A percentile compares a stretch with the other conserved stretches of the same genome.
Evolutionary conservation across 2,113 vertebrate genomes (phyloP).

Genomic region (Neodontobutis hainanensis): DNA sequence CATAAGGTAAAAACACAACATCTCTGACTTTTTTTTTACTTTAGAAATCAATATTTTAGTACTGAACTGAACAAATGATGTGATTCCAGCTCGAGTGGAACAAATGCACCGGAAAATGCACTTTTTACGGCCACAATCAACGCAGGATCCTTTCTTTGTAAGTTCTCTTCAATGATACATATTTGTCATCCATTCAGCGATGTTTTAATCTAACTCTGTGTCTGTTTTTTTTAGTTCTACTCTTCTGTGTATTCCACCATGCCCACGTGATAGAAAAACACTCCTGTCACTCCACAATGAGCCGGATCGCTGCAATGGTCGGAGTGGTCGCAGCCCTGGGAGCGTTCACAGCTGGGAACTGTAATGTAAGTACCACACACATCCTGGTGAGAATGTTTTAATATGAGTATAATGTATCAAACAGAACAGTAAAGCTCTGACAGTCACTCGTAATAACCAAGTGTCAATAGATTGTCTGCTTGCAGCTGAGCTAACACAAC

Average conservation of each 20-base stretch:
- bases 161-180: conserved; percentile 46
- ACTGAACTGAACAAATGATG: background rate
- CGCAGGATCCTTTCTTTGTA: conserved; percentile 76
- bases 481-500: conserved; percentile 9
- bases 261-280: conserved; percentile 77
- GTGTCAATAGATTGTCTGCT: conserved; percentile 10
- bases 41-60: background rate
- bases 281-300: conserved; percentile 54
- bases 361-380: conserved; percentile 73
- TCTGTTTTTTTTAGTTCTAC: conserved; percentile 64
- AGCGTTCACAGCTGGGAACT: conserved; percentile 78
- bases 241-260: conserved; percentile 79
- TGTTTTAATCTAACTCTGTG: background rate
- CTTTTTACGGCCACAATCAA: conserved; percentile 79
- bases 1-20: conserved; percentile 69
- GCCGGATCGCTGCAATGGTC: conserved; percentile 66
- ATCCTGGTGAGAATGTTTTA: background rate
- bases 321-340: conserved; percentile 69
- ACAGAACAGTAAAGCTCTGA: background rate
- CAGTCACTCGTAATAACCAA: background rate
- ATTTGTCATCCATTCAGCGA: background rate
- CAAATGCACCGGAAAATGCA: conserved; percentile 70
- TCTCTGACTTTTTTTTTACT: background rate
- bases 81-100: conserved; percentile 74
- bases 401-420: background rate